Evolutionary conservation across 2,888 invertebrate species (phyloP).

Genomic region (Druceiella hillmani): DNA sequence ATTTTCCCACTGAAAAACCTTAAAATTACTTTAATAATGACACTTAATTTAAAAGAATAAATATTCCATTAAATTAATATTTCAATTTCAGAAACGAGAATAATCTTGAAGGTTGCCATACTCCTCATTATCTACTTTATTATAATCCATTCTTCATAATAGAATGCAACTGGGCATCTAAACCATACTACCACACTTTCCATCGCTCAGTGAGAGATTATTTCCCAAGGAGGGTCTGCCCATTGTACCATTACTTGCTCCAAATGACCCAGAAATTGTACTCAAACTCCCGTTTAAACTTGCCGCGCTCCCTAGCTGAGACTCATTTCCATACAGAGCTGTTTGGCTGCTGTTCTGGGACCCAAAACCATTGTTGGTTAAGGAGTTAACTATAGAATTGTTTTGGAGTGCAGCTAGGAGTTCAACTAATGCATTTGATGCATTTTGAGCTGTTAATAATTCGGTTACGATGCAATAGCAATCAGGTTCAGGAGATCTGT

Average conservation of each 20-base stretch:
- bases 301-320: constrained; percentile 27
- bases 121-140: neutral
- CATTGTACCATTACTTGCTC: constrained; percentile 31
- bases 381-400: constrained; percentile 40
- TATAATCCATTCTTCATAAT: neutral
- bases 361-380: constrained; percentile 28
- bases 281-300: constrained; percentile 27
- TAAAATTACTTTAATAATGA: too few relatives aligned
- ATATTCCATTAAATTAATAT: too few relatives aligned
- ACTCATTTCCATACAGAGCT: constrained; percentile 13
- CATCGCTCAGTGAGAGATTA: constrained; percentile 41
- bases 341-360: neutral
- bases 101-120: neutral
- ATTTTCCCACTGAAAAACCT: too few relatives aligned
- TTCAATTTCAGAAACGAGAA: neutral
- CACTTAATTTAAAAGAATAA: neutral
- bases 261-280: constrained; percentile 24
- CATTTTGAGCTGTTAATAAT: constrained; percentile 41
- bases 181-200: constrained; percentile 46
- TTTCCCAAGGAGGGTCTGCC: constrained; percentile 33
- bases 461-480: constrained; percentile 48
- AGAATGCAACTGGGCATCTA: constrained; percentile 24
- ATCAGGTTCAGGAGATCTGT: constrained; percentile 27
- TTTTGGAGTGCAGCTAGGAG: constrained; percentile 43
- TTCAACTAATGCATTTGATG: constrained; percentile 44